Base-by-base conservation (phyloP, 2,797 vertebrate species). In the Eulemur rubriventer region DNA sequence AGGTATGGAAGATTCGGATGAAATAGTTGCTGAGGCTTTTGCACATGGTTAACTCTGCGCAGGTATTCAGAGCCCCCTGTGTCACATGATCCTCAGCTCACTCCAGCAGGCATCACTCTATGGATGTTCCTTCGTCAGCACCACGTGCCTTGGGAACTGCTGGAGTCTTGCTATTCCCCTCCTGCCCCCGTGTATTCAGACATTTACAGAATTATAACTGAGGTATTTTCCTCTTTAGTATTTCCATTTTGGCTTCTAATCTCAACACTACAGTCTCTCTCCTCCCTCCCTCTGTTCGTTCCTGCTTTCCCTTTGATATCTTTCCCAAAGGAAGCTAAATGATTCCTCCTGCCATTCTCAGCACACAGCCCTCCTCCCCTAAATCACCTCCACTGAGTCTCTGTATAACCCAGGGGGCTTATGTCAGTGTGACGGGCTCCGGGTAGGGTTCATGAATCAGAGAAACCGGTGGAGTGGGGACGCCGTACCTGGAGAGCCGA, bases 281-380 rank as follows among this genome's bases (percentile, higher is more conserved):
- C 20, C 33, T 73, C 46, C 43, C 17, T 92, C 7, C 41, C 24
- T 80, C n/a, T 5, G 20, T 73, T 81, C 11, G 12, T 81, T 95
- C 14, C 38, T 63, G 79, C 41, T 48, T 90, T 72, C 6, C 22
- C 65, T 88, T 80, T 41, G 46, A 41, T 84, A n/a, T 26, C 22
- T 63, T 76, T 93, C 91, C 28, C 24, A 91, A 69, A 89, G 35
- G 86, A 91, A 96, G 73, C 2, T 2, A 57, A 86, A 76, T n/a
- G 67, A 28, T 70, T 38, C 41, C 61, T 65, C 28, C 33, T 65
- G 41, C 57, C 20, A 52, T 91, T 86, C 28, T 91, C 43, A 57
- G 16, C 7, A 65, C 85, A 2, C n/a, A 87, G 57, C 26, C 52
- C 13, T 59, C 43, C 73, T 35, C 1, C 35, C 46, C 50, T 55